Conservation (phyloP, 2,113 vertebrate species). For the Halichoerus grypus region DNA sequence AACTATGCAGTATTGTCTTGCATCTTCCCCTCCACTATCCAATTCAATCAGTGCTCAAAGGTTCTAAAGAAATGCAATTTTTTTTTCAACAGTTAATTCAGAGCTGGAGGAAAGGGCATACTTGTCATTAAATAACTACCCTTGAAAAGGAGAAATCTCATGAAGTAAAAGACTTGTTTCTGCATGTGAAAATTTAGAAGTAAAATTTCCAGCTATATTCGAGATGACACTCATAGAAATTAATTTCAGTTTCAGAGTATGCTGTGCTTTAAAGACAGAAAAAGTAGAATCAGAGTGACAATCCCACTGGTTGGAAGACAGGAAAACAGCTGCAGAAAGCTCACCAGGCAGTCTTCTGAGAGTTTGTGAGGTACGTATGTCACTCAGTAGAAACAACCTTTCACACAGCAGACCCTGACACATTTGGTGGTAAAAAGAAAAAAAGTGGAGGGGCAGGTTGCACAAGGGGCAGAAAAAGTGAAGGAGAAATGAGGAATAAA, state of each 20-base stretch:
- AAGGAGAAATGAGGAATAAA: not conserved
- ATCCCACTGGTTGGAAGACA: not conserved
- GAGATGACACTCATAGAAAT: not conserved
- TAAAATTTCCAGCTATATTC: not conserved
- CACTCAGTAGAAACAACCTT: not conserved
- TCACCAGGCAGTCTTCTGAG: not conserved
- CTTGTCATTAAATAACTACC: not conserved
- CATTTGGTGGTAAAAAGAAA: not conserved
- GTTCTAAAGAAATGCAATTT: constrained; percentile 27
- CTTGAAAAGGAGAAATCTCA: not conserved
- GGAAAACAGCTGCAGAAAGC: not conserved
- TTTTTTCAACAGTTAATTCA: not conserved
- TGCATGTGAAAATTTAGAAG: not conserved
- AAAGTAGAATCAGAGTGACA: not conserved
- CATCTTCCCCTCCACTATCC: not conserved
- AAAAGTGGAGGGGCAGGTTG: not conserved
- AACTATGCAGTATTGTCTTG: not conserved
- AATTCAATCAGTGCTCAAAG: constrained; percentile 5
- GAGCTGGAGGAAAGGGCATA: constrained; percentile 35
- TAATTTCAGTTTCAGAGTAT: constrained; percentile 19
- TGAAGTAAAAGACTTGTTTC: not conserved
- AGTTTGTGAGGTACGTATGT: not conserved
- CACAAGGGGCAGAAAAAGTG: not conserved
- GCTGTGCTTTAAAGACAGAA: not conserved
- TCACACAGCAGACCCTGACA: not conserved